A percentile compares a stretch with the other conserved stretches of the same genome.
Evolutionary conservation across 2,888 invertebrate species (phyloP).

Genomic region (Sarcophaga carnaria): DNA sequence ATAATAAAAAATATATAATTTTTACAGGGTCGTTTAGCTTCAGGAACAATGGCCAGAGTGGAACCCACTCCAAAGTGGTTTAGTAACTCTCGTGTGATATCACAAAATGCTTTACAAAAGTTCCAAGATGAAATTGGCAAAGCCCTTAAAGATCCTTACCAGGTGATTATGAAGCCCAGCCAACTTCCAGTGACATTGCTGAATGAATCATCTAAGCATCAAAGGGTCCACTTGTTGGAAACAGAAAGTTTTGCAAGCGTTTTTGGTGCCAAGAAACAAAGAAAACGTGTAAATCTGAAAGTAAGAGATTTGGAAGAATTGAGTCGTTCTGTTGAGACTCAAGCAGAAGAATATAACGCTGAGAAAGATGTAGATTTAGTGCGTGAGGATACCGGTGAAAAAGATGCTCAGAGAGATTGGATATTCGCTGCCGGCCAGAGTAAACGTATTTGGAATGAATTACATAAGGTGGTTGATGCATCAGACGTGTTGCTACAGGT

Average conservation of each 20-base stretch:
- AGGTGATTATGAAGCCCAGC: constrained; percentile 98
- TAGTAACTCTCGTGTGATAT: constrained; percentile 98
- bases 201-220: constrained; percentile 94
- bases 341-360: constrained; percentile 89
- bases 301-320: constrained; percentile 91
- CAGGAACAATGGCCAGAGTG: constrained; percentile 95
- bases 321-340: constrained; percentile 87
- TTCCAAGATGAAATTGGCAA: constrained; percentile 97
- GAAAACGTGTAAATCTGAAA: constrained; percentile 93
- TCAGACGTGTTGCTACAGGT: constrained; percentile 98
- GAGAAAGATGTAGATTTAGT: constrained; percentile 92
- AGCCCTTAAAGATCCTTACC: constrained; percentile 97
- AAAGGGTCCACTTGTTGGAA: constrained; percentile 96
- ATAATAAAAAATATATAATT: constrained; percentile 1
- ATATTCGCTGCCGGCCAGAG: constrained; percentile 98
- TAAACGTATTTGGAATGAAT: constrained; percentile 98
- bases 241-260: constrained; percentile 97
- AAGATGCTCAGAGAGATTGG: constrained; percentile 93
- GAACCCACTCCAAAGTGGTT: constrained; percentile 99
- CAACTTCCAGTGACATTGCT: constrained; percentile 96
- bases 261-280: constrained; percentile 96
- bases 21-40: constrained; percentile 87
- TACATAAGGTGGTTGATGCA: constrained; percentile 99
- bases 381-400: constrained; percentile 90
- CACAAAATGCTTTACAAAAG: constrained; percentile 93